A percentile compares a stretch with the other conserved stretches of the same genome.
Evolutionary conservation across 2,113 vertebrate genomes (phyloP).

Genomic region (Amblyornis subalaris): DNA sequence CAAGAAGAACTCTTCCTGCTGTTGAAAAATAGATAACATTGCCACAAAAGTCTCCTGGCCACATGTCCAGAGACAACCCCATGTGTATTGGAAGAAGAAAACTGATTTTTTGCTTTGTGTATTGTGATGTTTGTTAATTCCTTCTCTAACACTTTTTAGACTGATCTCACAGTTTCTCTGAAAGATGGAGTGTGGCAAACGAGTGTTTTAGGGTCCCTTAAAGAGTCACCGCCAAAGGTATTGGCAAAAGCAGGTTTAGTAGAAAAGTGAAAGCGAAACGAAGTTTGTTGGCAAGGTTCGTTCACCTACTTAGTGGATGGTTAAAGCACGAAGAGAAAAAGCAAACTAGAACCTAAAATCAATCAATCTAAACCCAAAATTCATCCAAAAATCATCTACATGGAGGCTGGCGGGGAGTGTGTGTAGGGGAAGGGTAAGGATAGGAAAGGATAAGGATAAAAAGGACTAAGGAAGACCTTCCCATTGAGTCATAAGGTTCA

Average conservation of each 20-base stretch:
- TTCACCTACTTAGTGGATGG: neutral
- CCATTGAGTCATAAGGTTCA: fast-evolving
- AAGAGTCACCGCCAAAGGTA: neutral
- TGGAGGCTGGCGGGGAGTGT: neutral
- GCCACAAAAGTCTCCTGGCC: neutral
- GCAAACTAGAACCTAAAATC: neutral
- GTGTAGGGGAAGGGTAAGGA: neutral
- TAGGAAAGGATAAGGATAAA: neutral
- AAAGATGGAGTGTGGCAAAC: neutral
- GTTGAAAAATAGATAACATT: neutral
- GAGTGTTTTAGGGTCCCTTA: neutral
- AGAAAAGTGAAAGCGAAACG: neutral
- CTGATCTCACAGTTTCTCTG: neutral
- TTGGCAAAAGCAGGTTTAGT: neutral
- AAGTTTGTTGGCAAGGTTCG: neutral
- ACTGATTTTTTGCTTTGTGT: neutral
- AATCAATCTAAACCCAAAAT: neutral
- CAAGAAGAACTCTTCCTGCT: neutral
- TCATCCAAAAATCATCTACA: neutral
- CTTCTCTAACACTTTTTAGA: neutral
- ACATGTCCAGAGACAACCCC: neutral
- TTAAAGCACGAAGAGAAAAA: neutral
- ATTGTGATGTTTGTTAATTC: neutral
- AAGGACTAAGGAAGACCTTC: neutral
- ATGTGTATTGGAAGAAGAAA: neutral